A percentile compares a stretch with the other conserved stretches of the same genome.
phyloP scores from a whole-genome alignment of 2,113 vertebrate genomes.

The Benitochromis conjunctus region DNA sequence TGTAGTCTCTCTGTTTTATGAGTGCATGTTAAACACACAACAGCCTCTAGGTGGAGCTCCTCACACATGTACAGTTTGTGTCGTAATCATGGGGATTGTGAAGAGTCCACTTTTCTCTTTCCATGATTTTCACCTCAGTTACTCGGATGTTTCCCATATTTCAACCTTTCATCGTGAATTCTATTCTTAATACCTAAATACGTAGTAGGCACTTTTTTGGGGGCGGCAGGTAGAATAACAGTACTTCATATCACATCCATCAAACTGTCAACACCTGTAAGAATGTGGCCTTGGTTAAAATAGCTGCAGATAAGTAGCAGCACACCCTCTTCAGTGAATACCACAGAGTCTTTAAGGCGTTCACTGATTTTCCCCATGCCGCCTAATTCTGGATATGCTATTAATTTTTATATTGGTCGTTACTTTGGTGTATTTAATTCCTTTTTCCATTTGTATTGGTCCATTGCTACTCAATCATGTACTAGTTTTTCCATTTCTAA shows the following conservation, averaged over 20 bases:
- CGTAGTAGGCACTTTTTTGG: not conserved
- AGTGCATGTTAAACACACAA: not conserved
- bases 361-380: not conserved
- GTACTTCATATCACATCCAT: not conserved
- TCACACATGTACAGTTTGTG: not conserved
- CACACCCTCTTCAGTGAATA: not conserved
- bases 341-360: not conserved
- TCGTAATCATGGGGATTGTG: not conserved
- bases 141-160: not conserved
- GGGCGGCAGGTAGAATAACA: not conserved
- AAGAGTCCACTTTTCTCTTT: not conserved
- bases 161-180: not conserved
- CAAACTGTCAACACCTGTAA: not conserved
- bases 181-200: not conserved
- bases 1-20: not conserved
- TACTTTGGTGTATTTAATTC: not conserved
- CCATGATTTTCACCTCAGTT: not conserved
- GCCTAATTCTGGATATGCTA: not conserved
- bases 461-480: not conserved
- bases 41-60: conserved; percentile 18
- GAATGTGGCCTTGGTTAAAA: not conserved
- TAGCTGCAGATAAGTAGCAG: not conserved
- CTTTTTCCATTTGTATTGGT: not conserved
- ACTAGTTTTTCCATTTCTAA: not conserved
- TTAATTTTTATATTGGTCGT: not conserved